Conservation (phyloP, 2,113 vertebrate genomes). For the Corydoras maculifer region DNA sequence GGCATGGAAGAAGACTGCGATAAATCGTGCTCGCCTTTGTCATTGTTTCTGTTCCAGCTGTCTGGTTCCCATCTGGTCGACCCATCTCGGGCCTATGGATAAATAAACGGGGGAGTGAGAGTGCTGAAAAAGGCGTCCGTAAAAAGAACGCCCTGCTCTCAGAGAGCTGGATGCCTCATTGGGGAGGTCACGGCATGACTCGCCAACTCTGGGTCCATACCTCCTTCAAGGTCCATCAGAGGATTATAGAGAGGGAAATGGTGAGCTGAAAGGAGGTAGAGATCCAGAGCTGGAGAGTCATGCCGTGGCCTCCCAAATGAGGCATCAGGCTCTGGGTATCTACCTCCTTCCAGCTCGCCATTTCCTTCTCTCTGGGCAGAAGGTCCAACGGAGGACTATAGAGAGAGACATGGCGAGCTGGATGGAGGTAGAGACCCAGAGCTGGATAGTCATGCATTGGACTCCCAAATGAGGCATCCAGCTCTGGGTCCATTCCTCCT, state of each 20-base stretch:
- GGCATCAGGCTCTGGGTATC: too few relatives aligned
- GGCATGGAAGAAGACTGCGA: conserved; percentile 30
- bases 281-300: too few relatives aligned
- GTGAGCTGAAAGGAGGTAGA: too few relatives aligned
- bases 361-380: too few relatives aligned
- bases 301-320: too few relatives aligned
- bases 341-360: too few relatives aligned
- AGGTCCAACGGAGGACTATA: conserved; percentile 31
- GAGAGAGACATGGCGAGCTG: conserved; percentile 13
- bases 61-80: conserved; percentile 76
- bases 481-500: conserved; percentile 24
- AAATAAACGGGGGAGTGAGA: conserved; percentile 66
- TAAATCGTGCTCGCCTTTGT: conserved; percentile 46
- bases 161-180: conserved; percentile 64
- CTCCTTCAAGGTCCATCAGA: conserved; percentile 16
- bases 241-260: conserved; percentile 41
- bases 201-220: conserved; percentile 29
- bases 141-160: conserved; percentile 59
- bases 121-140: conserved; percentile 46
- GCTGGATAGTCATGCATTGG: too few relatives aligned
- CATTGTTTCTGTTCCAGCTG: conserved; percentile 55
- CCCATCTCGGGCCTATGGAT: conserved; percentile 67
- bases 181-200: conserved; percentile 54
- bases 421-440: too few relatives aligned
- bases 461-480: background rate